Percentiles rank a stretch among this genome's conserved stretches.
Evolutionary conservation across 2,797 vertebrate genomes (phyloP).

Genomic region (Macropus fuliginosus): DNA sequence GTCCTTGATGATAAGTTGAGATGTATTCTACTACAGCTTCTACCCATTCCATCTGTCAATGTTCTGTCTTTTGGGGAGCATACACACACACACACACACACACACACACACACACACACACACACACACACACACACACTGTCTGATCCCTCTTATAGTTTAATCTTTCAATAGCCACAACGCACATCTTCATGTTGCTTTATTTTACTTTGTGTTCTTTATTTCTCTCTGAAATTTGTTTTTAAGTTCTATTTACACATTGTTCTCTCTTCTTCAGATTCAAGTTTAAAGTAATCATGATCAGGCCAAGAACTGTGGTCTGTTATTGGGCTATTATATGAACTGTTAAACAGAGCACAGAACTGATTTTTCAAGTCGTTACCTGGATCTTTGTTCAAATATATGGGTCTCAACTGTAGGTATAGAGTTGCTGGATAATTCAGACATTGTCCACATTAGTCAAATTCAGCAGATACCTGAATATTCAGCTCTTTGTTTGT

Average conservation of each 20-base stretch:
- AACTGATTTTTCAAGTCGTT: neutral
- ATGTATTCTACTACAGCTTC: neutral
- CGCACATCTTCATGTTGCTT: neutral
- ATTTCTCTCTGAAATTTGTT: neutral
- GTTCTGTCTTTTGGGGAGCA: no score
- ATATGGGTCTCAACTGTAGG: no score
- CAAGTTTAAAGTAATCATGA: constrained; percentile 28
- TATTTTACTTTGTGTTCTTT: neutral
- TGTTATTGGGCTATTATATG: neutral
- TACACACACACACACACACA: no score
- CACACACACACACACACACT: no score
- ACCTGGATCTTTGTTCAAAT: no score
- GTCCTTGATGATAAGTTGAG: neutral
- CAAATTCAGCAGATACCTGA: neutral
- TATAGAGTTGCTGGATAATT: neutral
- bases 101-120: neutral
- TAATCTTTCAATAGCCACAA: neutral
- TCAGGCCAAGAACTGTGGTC: neutral
- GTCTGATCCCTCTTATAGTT: neutral
- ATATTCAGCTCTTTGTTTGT: neutral
- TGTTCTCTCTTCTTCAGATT: neutral
- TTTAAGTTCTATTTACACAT: neutral
- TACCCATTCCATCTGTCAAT: no score
- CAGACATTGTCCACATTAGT: neutral
- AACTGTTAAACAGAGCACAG: neutral